Percentiles rank a stretch among this genome's conserved stretches.
phyloP scores from a whole-genome alignment of 35 echinoderm and acorn worm genomes.

The Holothuria glaberrima region DNA sequence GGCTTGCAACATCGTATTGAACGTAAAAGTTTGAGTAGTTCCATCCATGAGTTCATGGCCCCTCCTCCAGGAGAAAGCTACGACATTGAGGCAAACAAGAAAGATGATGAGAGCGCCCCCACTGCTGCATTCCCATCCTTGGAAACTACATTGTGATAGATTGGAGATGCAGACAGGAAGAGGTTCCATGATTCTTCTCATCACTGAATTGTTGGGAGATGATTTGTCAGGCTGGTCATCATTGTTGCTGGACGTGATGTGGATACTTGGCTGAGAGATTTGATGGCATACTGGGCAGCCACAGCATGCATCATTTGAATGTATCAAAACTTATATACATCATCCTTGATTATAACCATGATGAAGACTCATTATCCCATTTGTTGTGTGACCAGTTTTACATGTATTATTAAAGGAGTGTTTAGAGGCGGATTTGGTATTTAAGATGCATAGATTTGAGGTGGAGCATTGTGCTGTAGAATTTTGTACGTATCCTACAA shows the following conservation, averaged over 20 bases:
- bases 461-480: background rate
- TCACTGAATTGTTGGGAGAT: too few relatives aligned
- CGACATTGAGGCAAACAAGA: conserved; percentile 89
- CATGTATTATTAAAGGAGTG: too few relatives aligned
- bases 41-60: conserved; percentile 98
- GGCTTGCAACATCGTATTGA: conserved; percentile 90
- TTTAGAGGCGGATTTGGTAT: too few relatives aligned
- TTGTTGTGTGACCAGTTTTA: too few relatives aligned
- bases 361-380: background rate
- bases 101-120: conserved; percentile 87
- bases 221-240: too few relatives aligned
- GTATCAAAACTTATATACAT: conserved; percentile 22
- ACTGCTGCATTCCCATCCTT: conserved; percentile 71
- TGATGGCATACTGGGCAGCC: background rate
- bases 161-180: too few relatives aligned
- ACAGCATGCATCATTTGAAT: conserved; percentile 34
- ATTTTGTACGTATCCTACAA: conserved; percentile 25
- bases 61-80: conserved; percentile 75
- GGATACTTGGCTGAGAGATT: too few relatives aligned
- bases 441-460: conserved; percentile 13
- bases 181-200: too few relatives aligned
- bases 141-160: conserved; percentile 63
- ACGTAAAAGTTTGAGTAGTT: conserved; percentile 96
- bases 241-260: too few relatives aligned
- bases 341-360: conserved; percentile 34